Conservation (phyloP, 2,888 invertebrate species). For the Campoplex capitator region DNA sequence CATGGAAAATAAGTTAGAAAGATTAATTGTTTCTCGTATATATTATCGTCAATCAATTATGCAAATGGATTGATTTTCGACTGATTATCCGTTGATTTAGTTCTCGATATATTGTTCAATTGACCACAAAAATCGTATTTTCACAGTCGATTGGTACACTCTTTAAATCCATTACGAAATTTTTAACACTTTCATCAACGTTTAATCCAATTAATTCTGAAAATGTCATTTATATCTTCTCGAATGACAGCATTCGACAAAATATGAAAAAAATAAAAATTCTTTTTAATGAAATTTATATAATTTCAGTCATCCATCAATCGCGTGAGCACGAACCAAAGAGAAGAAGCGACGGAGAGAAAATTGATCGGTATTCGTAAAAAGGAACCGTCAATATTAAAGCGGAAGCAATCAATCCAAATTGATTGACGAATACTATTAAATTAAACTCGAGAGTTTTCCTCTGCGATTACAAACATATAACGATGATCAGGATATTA, state of each 20-base stretch:
- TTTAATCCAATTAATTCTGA: background rate
- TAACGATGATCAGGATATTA: constrained; percentile 13
- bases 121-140: background rate
- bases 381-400: constrained; percentile 1
- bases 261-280: background rate
- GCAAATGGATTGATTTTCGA: background rate
- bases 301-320: constrained; percentile 1
- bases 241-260: background rate
- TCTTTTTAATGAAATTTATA: background rate
- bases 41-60: background rate
- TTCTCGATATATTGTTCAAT: background rate
- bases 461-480: background rate
- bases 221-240: background rate
- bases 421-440: constrained; percentile 1
- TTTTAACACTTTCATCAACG: background rate
- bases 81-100: background rate
- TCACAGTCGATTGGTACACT: background rate
- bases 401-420: background rate
- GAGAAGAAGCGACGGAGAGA: background rate
- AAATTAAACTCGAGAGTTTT: background rate
- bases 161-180: background rate
- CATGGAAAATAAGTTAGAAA: background rate
- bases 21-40: background rate
- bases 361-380: background rate
- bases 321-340: background rate